Evolutionary conservation across 2,797 vertebrate genomes (phyloP).

Genomic region (Halcyon leucocephala): DNA sequence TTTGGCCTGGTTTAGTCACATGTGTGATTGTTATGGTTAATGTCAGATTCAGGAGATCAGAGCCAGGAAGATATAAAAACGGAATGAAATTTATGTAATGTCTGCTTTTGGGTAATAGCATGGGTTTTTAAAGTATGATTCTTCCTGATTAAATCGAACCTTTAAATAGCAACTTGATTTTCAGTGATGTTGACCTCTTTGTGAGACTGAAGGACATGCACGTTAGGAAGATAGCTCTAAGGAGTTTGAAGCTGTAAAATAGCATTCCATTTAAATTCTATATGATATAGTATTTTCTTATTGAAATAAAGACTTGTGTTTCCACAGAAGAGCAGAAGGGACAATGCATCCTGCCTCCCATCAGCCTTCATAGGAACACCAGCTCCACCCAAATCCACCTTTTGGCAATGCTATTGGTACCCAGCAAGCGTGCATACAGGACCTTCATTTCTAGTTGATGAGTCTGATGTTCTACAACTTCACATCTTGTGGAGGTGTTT

Average conservation of each 20-base stretch:
- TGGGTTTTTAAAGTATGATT: not conserved
- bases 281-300: not conserved
- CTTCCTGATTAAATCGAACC: slow-evolving; percentile 45
- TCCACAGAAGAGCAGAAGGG: not conserved
- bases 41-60: slow-evolving; percentile 13
- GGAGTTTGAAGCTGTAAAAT: not conserved
- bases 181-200: not conserved
- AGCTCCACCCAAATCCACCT: not conserved
- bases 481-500: not conserved
- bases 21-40: slow-evolving; percentile 56
- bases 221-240: not conserved
- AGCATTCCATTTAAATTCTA: not conserved
- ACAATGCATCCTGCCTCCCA: not conserved
- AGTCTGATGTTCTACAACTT: not conserved
- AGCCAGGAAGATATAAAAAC: slow-evolving; percentile 61
- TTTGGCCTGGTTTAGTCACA: slow-evolving; percentile 28
- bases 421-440: not conserved
- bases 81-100: slow-evolving; percentile 63
- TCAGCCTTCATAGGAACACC: not conserved
- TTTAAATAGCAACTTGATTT: slow-evolving; percentile 6
- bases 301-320: not conserved
- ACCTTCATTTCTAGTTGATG: not conserved
- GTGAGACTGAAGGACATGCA: not conserved
- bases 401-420: accelerated
- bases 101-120: slow-evolving; percentile 60